Base-by-base conservation (phyloP, 2,888 invertebrate species). In the Deilephila elpenor region DNA sequence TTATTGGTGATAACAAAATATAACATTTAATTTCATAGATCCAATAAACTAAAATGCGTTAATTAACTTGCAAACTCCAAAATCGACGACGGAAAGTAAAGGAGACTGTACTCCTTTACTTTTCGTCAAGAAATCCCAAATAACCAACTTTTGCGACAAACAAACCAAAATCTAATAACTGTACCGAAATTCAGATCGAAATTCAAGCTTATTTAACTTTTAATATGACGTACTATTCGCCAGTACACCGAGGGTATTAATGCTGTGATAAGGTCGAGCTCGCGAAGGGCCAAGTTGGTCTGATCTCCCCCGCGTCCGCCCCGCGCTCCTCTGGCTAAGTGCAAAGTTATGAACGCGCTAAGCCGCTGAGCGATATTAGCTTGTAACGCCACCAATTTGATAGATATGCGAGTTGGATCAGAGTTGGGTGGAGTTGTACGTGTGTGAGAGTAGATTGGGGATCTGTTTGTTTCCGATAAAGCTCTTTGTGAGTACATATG, bases 321-420 rank as follows among this genome's bases (percentile, higher is more conserved):
- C 64, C 20, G 17, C 25, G 11, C 20, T 20, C 64, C 44, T 14
- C 5, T 51, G 20, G 44, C 51, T 79, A 79, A 82, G 82, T 79
- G 81, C 75, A 77, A 83, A 82, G 83, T 82, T 82, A 83, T 82
- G 82, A 82, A 78, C 80, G 78, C 59, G 53, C 79, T 79, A 76
- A 82, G 75, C 74, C 20, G 51, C 59, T 25, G 25, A 67, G 67
- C 51, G 67, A 67, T 67, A 67, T 67, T 51, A 67, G 67, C 67
- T 67, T 25, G 51, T 67, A 51, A 67, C 25, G 25, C 14, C 67
- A 14, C 51, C 51, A 67, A 51, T 67, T 67, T 51, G 67, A 51
- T 67, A 25, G 67, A 67, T 67, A 67, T 67, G 67, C 67, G 51
- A 67, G 67, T 67, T 67, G 25, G 44, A 25, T 25, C 67, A 11